Conservation (phyloP, 64 coral and sea anemone genomes). For the Stylophora pistillata region DNA sequence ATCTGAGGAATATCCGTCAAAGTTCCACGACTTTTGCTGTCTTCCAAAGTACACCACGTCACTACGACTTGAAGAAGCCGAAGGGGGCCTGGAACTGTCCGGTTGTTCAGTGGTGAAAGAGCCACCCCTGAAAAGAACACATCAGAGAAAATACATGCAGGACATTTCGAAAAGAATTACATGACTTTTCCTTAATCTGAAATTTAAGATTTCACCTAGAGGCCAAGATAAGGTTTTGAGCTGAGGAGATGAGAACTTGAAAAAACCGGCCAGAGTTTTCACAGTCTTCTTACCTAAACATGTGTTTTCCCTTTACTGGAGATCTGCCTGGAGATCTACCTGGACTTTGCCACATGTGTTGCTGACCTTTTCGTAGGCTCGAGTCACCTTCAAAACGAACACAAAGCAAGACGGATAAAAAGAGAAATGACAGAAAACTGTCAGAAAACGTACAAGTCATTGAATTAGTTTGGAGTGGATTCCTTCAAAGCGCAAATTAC, state of each 20-base stretch:
- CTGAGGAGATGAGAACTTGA: no score
- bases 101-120: conserved; percentile 47
- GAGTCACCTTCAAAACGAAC: conserved; percentile 44
- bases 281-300: conserved; percentile 44
- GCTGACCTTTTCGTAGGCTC: conserved; percentile 54
- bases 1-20: conserved; percentile 71
- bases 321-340: conserved; percentile 22
- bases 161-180: not conserved
- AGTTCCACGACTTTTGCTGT: conserved; percentile 33
- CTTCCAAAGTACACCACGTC: conserved; percentile 43
- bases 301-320: conserved; percentile 57
- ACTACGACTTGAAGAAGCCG: conserved; percentile 61
- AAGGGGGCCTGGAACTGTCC: conserved; percentile 70
- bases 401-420: not conserved
- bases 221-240: no score
- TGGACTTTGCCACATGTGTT: conserved; percentile 50
- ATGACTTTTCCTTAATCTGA: no score
- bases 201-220: no score
- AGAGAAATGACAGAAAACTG: no score
- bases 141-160: not conserved
- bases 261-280: no score
- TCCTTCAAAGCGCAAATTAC: no score
- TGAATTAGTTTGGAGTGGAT: no score
- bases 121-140: conserved; percentile 35
- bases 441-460: no score